phyloP scores from a whole-genome alignment of 2,797 vertebrate genomes.

The Sarcophilus harrisii region DNA sequence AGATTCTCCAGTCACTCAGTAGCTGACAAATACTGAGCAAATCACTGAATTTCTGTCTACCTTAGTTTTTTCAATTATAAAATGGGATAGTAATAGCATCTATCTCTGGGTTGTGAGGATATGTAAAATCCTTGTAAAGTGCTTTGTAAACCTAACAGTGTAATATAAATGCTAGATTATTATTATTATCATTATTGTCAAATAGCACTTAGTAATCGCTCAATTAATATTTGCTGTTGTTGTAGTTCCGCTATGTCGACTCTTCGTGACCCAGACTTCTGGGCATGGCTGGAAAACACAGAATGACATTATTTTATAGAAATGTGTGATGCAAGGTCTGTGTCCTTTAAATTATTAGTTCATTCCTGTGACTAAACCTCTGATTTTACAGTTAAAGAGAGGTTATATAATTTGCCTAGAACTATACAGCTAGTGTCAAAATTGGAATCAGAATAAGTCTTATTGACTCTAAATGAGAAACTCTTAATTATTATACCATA shows the following conservation, averaged over 20 bases:
- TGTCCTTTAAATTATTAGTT: background rate
- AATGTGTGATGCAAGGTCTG: background rate
- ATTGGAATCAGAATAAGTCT: background rate
- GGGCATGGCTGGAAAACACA: background rate
- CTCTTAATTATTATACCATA: background rate
- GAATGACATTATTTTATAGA: background rate
- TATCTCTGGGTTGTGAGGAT: background rate
- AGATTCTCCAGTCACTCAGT: background rate
- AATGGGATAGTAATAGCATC: background rate
- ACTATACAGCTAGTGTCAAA: background rate
- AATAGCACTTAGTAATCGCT: background rate
- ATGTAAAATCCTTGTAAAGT: background rate
- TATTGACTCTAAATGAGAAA: background rate
- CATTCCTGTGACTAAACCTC: background rate
- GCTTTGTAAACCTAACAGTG: background rate
- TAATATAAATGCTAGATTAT: background rate
- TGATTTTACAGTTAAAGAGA: background rate
- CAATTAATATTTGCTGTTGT: background rate
- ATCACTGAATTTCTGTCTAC: background rate
- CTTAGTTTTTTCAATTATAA: background rate
- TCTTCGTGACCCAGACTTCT: background rate
- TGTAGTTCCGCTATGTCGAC: background rate
- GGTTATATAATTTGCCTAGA: background rate
- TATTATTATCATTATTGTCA: background rate
- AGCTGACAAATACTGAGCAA: background rate